phyloP scores from a whole-genome alignment of 2,113 vertebrate genomes.

The Drymodes brunneopygia region DNA sequence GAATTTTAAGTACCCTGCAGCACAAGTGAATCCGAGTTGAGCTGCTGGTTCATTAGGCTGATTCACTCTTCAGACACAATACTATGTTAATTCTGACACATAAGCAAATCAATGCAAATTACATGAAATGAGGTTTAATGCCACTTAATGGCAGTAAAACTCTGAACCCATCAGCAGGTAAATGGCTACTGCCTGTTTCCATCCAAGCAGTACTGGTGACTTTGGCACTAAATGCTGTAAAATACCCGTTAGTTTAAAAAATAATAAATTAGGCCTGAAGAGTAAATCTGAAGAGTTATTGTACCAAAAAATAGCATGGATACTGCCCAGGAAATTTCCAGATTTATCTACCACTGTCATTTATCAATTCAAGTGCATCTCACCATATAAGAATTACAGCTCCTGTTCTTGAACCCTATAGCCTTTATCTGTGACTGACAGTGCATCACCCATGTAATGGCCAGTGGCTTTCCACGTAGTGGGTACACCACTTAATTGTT shows the following conservation, averaged over 20 bases:
- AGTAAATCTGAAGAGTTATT: neutral
- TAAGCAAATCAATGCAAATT: slow-evolving; percentile 15
- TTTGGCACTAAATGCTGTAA: neutral
- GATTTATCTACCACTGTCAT: neutral
- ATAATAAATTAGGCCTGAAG: neutral
- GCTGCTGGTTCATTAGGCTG: slow-evolving; percentile 16
- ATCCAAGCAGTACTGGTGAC: neutral
- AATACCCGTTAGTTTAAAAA: neutral
- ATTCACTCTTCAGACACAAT: slow-evolving; percentile 45
- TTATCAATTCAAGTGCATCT: neutral
- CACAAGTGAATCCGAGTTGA: neutral
- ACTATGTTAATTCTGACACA: slow-evolving; percentile 30
- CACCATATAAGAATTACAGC: neutral
- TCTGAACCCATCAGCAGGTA: neutral
- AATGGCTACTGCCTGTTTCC: neutral
- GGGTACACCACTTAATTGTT: neutral
- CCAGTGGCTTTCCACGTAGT: neutral
- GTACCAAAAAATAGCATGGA: neutral
- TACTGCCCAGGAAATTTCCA: neutral
- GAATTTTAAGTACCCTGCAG: slow-evolving; percentile 46
- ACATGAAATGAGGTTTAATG: neutral
- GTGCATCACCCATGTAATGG: rapidly evolving
- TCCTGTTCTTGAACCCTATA: neutral
- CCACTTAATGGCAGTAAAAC: neutral
- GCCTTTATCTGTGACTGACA: neutral